Base-by-base conservation (phyloP, 2,888 invertebrate species). In the Heteromurus nitidus region DNA sequence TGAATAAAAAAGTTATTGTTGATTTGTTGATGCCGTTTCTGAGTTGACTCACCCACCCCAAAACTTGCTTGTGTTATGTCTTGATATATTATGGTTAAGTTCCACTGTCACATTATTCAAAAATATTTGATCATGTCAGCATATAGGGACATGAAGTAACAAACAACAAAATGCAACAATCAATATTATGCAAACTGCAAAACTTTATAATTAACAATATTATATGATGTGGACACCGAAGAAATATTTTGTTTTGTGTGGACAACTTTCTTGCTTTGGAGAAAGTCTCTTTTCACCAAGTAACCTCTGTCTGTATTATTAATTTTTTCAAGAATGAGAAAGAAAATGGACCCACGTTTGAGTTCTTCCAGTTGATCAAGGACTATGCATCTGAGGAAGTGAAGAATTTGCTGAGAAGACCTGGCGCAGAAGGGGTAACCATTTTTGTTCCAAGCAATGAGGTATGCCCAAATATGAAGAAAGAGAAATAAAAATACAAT, bases 401-500 rank as follows among this genome's bases (percentile, higher is more conserved):
- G 88, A 92, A 92, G 82, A 93, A 92, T 85, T 92, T 96, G 36
- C 93, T 92, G 76, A 90, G 91, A 80, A 92, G 93, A n/a, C 85
- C 85, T 16, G 82, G 81, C 50, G 13, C 50, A 84, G 92, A 92
- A 77, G 94, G 95, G 86, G 92, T 96, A 26, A 97, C 97, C 2
- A 91, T 97, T 77, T 95, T 97, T 89, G 96, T 96, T 1, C 97
- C 97, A 0, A 95, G 95, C 88, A 96, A 97, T 88, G 94, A 86
- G 82, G 87, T 87, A 70, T 42, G 70, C 18, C 3, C 28, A 13
- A 3, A 22, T 24, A 36, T n/a, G n/a, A n/a, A n/a, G n/a, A n/a
- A n/a, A n/a, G n/a, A n/a, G n/a, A n/a, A n/a, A n/a, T n/a, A n/a
- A n/a, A n/a, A n/a, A n/a, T n/a, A n/a, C n/a, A n/a, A n/a, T n/a